Percentiles rank a stretch among this genome's conserved stretches.
Evolutionary conservation across 2,113 vertebrate genomes (phyloP).

Genomic region (Heterotilapia buettikoferi): DNA sequence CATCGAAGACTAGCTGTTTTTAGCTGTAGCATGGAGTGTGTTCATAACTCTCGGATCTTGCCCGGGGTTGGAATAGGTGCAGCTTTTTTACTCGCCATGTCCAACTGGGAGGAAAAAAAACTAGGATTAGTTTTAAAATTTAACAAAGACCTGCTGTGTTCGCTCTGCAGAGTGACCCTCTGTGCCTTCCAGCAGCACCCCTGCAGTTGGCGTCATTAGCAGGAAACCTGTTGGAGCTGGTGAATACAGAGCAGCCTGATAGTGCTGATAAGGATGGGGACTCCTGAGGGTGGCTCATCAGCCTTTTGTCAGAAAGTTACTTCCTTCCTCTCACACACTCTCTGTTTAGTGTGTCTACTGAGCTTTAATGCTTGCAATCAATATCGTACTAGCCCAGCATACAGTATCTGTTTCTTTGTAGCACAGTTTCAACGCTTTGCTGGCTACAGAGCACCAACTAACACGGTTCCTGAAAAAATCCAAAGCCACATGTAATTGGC

Average conservation of each 20-base stretch:
- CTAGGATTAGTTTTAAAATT: background rate
- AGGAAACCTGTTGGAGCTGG: conserved; percentile 40
- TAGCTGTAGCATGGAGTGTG: background rate
- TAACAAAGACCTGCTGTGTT: conserved; percentile 49
- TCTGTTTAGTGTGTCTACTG: background rate
- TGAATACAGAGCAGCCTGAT: conserved; percentile 14
- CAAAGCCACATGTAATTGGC: conserved; percentile 28
- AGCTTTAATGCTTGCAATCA: background rate
- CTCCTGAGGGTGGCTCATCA: background rate
- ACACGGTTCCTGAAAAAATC: conserved; percentile 12
- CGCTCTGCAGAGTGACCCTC: background rate
- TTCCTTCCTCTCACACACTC: conserved; percentile 9
- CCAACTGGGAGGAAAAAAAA: background rate
- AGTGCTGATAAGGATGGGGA: conserved; percentile 35
- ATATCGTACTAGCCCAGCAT: background rate
- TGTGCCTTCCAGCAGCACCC: conserved; percentile 17
- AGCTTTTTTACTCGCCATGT: conserved; percentile 2
- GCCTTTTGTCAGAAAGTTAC: conserved; percentile 1
- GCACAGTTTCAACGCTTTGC: background rate
- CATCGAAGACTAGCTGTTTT: conserved; percentile 7
- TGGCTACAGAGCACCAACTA: background rate
- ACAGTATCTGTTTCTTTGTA: background rate
- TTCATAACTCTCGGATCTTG: conserved; percentile 1
- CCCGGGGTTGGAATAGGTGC: background rate
- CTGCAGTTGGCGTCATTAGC: conserved; percentile 7